Evolutionary conservation across 2,888 invertebrate species (phyloP).

Genomic region (Sinelater perroti): DNA sequence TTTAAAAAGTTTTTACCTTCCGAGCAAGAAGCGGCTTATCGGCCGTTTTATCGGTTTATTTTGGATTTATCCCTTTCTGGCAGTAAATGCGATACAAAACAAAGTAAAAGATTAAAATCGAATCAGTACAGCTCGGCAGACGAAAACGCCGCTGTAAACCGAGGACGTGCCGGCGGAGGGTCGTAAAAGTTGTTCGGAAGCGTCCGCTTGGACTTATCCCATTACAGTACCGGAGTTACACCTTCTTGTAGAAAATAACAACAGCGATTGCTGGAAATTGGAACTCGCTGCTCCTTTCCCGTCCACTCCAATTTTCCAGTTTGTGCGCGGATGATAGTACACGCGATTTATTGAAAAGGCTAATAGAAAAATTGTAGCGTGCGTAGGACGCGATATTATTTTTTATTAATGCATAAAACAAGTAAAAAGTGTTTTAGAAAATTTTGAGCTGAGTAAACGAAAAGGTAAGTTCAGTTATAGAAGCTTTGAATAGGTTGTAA

Average conservation of each 20-base stretch:
- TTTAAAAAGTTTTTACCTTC: background rate
- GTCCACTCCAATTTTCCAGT: background rate
- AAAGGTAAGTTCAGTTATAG: too few relatives aligned
- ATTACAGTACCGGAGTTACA: slow-evolving; percentile 26
- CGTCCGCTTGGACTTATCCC: slow-evolving; percentile 25
- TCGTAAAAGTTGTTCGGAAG: slow-evolving; percentile 41
- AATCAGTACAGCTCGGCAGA: slow-evolving; percentile 6
- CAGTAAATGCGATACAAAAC: background rate
- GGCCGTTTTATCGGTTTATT: background rate
- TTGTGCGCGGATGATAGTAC: too few relatives aligned
- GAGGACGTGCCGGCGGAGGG: slow-evolving; percentile 44
- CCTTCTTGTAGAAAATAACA: slow-evolving; percentile 24
- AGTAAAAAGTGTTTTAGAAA: too few relatives aligned
- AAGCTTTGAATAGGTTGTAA: too few relatives aligned
- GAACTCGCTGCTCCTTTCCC: background rate
- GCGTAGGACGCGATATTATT: too few relatives aligned
- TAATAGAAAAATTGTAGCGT: too few relatives aligned
- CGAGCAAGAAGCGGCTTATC: background rate
- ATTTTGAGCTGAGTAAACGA: too few relatives aligned
- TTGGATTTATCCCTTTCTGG: too few relatives aligned
- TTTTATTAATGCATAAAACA: too few relatives aligned
- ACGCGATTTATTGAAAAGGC: too few relatives aligned
- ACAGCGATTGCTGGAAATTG: slow-evolving; percentile 16
- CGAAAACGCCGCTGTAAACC: slow-evolving; percentile 40
- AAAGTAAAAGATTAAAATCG: slow-evolving; percentile 7